These are phyloP conservation scores for Colostygia pectinataria DNA, from an alignment of 2,888 invertebrate genomes.

Conservation along the genomic window DNA sequence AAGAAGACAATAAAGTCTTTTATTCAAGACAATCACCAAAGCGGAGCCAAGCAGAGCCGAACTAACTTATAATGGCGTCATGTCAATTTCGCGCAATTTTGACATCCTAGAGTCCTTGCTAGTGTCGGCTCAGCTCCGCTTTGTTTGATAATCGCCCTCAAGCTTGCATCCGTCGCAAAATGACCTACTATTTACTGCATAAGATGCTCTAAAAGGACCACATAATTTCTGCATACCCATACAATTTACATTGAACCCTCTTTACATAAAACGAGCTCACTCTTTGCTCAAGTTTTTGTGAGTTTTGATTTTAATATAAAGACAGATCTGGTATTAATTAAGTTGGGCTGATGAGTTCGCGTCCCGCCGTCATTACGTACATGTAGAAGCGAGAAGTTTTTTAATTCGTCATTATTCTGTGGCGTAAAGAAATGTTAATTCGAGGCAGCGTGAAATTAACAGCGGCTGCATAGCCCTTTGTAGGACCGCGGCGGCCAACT, in stretches of 20 bases:
- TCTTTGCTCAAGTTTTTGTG: slow-evolving; percentile 47
- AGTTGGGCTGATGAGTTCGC: slow-evolving; percentile 77
- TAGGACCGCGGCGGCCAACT: slow-evolving; percentile 74
- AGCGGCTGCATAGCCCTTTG: slow-evolving; percentile 79
- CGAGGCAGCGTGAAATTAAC: slow-evolving; percentile 84
- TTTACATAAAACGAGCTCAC: slow-evolving; percentile 35
- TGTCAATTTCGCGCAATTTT: too few relatives aligned
- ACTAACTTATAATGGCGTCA: too few relatives aligned
- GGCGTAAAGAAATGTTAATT: slow-evolving; percentile 85
- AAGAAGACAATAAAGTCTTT: too few relatives aligned
- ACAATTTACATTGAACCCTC: slow-evolving; percentile 44
- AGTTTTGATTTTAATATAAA: slow-evolving; percentile 78
- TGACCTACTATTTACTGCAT: slow-evolving; percentile 6
- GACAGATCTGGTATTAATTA: slow-evolving; percentile 82
- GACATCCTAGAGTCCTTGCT: not conserved
- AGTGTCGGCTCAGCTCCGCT: too few relatives aligned
- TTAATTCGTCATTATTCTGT: slow-evolving; percentile 83
- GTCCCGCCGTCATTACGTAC: slow-evolving; percentile 74
- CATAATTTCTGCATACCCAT: slow-evolving; percentile 23
- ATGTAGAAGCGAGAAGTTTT: slow-evolving; percentile 79
- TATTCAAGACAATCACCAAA: too few relatives aligned
- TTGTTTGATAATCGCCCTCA: too few relatives aligned
- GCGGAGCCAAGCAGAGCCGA: too few relatives aligned
- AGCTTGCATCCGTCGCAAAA: slow-evolving; percentile 14
- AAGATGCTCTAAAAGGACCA: slow-evolving; percentile 23